Evolutionary conservation across 2,113 vertebrate species (phyloP).

Genomic region (Pipa parva): DNA sequence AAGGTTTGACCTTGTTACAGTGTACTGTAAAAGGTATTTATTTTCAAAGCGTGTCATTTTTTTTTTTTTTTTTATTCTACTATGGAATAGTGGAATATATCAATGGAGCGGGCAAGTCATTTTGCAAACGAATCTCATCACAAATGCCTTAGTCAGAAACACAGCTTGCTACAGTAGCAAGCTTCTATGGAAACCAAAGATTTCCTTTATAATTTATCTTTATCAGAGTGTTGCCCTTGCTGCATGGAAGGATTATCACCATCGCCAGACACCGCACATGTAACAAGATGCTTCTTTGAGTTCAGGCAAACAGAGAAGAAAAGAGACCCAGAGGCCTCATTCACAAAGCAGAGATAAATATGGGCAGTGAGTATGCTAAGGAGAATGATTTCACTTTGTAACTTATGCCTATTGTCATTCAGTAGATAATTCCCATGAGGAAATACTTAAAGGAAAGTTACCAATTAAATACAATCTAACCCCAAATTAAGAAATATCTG

Average conservation of each 20-base stretch:
- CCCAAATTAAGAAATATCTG: too few relatives aligned
- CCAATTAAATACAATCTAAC: too few relatives aligned
- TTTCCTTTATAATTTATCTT: conserved; percentile 49
- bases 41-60: conserved; percentile 55
- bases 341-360: conserved; percentile 32
- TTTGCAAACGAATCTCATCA: conserved; percentile 53
- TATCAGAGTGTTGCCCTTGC: conserved; percentile 47
- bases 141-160: conserved; percentile 48
- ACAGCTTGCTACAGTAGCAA: conserved; percentile 42
- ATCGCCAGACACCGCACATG: conserved; percentile 44
- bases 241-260: conserved; percentile 38
- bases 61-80: conserved; percentile 54
- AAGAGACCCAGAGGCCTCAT: conserved; percentile 45
- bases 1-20: conserved; percentile 73
- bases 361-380: conserved; percentile 17
- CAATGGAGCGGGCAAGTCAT: conserved; percentile 48
- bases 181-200: conserved; percentile 49
- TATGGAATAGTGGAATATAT: conserved; percentile 48
- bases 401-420: background rate
- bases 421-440: background rate
- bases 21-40: conserved; percentile 68
- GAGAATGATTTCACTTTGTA: conserved; percentile 5
- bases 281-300: conserved; percentile 49
- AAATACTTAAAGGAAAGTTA: background rate
- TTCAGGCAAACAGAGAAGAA: conserved; percentile 36